Conservation (phyloP, 2,797 vertebrate species). For the Poecile montanus region DNA sequence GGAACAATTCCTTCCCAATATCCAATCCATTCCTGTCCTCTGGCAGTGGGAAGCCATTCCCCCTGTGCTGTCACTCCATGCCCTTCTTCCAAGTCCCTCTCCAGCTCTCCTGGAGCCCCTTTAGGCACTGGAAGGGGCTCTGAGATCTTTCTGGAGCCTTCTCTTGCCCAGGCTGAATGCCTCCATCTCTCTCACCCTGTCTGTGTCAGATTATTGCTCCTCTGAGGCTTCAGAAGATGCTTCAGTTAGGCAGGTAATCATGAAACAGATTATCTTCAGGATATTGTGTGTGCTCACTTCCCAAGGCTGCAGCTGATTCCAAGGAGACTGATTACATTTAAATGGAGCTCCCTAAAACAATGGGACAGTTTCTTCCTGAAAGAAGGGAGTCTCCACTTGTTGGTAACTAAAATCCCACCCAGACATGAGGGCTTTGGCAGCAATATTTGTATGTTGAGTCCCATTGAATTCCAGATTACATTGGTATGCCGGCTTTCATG, state of each 20-base stretch:
- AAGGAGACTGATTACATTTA: background rate
- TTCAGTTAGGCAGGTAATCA: background rate
- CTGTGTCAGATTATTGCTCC: background rate
- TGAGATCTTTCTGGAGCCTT: background rate
- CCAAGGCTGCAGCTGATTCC: background rate
- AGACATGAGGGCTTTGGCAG: background rate
- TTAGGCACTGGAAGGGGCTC: background rate
- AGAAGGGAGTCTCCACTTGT: background rate
- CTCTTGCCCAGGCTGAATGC: background rate
- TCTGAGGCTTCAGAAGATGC: background rate
- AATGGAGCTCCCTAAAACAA: background rate
- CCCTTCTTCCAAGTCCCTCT: background rate
- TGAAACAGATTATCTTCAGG: background rate
- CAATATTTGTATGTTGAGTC: accelerated
- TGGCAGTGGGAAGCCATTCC: background rate
- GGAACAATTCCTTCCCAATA: background rate
- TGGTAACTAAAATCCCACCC: background rate
- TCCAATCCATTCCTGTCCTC: accelerated
- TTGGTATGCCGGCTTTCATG: background rate
- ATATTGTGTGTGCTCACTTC: background rate
- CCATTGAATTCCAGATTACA: accelerated
- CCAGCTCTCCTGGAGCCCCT: background rate
- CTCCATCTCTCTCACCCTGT: background rate
- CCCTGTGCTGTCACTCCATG: accelerated
- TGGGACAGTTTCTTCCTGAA: background rate